Percentiles rank a stretch among this genome's conserved stretches.
Conservation (phyloP, 2,888 invertebrate genomes). For the Andrena flavipes region DNA sequence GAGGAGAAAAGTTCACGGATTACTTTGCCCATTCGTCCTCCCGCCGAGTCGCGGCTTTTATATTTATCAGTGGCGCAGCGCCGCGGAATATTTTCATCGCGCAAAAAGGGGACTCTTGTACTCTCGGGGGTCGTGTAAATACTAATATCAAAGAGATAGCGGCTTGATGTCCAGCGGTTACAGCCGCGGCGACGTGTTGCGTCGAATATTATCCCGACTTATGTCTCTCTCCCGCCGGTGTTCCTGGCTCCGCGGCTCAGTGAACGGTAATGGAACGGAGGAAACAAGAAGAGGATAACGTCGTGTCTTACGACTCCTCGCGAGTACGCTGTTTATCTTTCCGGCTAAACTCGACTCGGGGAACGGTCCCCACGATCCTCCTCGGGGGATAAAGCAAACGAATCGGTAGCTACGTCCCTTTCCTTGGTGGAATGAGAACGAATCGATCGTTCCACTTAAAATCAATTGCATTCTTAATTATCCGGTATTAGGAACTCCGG, state of each 20-base stretch:
- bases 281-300: conserved; percentile 20
- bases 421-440: no score
- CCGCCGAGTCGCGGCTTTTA: conserved; percentile 20
- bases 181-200: conserved; percentile 36
- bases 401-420: not conserved
- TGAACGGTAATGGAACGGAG: conserved; percentile 25
- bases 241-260: not conserved
- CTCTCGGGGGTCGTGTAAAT: conserved; percentile 62
- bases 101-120: conserved; percentile 60
- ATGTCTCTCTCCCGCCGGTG: not conserved
- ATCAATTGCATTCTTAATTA: no score
- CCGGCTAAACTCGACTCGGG: conserved; percentile 66
- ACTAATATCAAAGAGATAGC: conserved; percentile 62
- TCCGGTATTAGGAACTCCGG: no score
- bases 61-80: conserved; percentile 46
- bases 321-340: conserved; percentile 66
- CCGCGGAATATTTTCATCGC: conserved; percentile 37
- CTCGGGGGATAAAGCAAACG: not conserved
- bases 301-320: conserved; percentile 33
- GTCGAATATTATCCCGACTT: conserved; percentile 43
- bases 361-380: conserved; percentile 41
- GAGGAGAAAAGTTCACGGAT: not conserved
- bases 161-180: conserved; percentile 35
- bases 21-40: not conserved
- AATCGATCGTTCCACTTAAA: no score